Conservation (phyloP, 2,888 invertebrate genomes). For the Pecten maximus region DNA sequence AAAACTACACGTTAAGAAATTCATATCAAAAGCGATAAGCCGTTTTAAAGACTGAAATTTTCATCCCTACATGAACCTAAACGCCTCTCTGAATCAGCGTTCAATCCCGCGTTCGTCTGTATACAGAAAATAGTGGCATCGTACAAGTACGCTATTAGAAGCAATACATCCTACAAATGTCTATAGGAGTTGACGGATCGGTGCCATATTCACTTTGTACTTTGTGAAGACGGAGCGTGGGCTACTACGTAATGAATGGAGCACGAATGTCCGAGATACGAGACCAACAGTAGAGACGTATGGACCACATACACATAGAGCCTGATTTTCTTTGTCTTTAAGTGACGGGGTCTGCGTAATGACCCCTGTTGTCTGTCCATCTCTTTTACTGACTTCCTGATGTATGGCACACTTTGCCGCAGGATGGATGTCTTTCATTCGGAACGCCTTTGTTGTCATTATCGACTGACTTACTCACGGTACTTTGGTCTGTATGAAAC, state of each 20-base stretch:
- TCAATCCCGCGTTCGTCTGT: not conserved
- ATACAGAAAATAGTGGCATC: not conserved
- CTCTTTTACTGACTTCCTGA: not conserved
- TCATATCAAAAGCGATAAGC: too few species aligned
- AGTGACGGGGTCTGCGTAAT: not conserved
- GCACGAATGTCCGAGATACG: not conserved
- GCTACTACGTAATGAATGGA: not conserved
- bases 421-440: not conserved
- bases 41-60: too few species aligned
- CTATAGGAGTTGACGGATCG: conserved; percentile 4
- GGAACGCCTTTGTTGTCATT: conserved; percentile 18
- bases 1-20: too few species aligned
- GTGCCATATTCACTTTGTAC: conserved; percentile 25
- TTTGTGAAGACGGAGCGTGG: not conserved
- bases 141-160: not conserved
- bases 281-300: not conserved
- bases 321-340: conserved; percentile 7
- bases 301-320: not conserved
- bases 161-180: not conserved
- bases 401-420: conserved; percentile 4
- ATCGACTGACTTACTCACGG: not conserved
- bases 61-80: too few species aligned
- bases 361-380: conserved; percentile 5
- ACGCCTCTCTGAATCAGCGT: too few species aligned
- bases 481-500: not conserved